These are phyloP conservation scores for Sthenelais limicola DNA, from an alignment of 2,888 invertebrate genomes.

Conservation along the genomic window DNA sequence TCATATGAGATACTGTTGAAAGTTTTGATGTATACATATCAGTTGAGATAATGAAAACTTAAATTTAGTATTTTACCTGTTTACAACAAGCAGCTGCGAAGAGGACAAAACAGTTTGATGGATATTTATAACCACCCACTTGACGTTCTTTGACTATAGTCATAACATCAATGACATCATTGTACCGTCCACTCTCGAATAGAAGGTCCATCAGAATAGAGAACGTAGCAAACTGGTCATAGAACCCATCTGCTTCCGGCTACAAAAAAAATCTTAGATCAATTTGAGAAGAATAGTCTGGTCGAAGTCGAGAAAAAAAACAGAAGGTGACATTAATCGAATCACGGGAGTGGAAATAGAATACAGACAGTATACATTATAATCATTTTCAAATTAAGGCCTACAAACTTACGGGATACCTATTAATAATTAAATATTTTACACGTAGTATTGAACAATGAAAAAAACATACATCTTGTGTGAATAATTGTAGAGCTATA, in stretches of 20 bases:
- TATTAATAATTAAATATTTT: too few relatives aligned
- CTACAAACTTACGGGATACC: too few relatives aligned
- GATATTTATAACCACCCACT: conserved; percentile 79
- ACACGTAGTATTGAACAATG: too few relatives aligned
- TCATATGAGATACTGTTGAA: too few relatives aligned
- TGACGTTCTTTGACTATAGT: conserved; percentile 78
- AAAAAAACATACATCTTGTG: conserved; percentile 71
- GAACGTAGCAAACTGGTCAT: conserved; percentile 81
- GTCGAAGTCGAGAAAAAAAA: too few relatives aligned
- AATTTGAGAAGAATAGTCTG: too few relatives aligned
- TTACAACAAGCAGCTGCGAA: conserved; percentile 83
- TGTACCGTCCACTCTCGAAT: conserved; percentile 79
- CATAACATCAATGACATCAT: conserved; percentile 79
- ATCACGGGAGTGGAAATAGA: too few relatives aligned
- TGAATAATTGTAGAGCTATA: conserved; percentile 75
- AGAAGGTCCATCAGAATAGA: conserved; percentile 82
- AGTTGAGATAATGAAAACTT: neutral
- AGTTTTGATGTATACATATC: neutral
- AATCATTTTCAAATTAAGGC: too few relatives aligned
- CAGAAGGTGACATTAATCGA: too few relatives aligned
- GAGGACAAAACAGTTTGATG: conserved; percentile 80
- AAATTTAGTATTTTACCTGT: conserved; percentile 77
- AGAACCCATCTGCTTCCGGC: conserved; percentile 79
- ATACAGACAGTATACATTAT: too few relatives aligned
- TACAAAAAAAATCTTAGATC: conserved; percentile 51